Conservation (phyloP, 1,140 invertebrate genomes). For the Tetragonula clypearis region DNA sequence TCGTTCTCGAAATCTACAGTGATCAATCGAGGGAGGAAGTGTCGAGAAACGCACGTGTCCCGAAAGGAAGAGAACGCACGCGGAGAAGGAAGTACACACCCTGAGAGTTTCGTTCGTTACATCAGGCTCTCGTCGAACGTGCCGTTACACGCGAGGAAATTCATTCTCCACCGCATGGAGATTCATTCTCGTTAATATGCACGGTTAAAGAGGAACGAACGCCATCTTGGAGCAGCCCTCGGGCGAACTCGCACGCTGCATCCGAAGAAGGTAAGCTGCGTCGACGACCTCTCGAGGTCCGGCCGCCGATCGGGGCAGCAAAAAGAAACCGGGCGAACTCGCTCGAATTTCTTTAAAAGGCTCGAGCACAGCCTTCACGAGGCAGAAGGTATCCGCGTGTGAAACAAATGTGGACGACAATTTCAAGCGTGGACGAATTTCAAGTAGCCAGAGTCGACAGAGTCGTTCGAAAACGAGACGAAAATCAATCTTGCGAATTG, state of each 20-base stretch:
- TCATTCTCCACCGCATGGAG: conserved; percentile 2
- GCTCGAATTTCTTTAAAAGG: conserved; percentile 28
- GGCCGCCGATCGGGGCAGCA: not conserved
- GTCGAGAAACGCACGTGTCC: not conserved
- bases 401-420: no score
- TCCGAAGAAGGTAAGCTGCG: conserved; percentile 25
- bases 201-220: conserved; percentile 53
- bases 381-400: not conserved
- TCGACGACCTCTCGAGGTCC: conserved; percentile 20
- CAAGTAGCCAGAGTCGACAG: no score
- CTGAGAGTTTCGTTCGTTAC: conserved; percentile 13
- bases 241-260: not conserved
- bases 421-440: not conserved
- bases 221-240: conserved; percentile 35
- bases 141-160: not conserved
- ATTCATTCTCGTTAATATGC: conserved; percentile 46
- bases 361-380: not conserved
- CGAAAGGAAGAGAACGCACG: not conserved
- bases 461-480: no score
- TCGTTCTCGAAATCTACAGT: not conserved
- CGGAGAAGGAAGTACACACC: not conserved
- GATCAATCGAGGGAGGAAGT: not conserved
- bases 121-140: conserved; percentile 35
- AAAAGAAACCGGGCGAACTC: conserved; percentile 4
- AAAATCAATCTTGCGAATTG: no score